Conservation (phyloP, 2,888 invertebrate genomes). For the Taphrorychus bicolor region DNA sequence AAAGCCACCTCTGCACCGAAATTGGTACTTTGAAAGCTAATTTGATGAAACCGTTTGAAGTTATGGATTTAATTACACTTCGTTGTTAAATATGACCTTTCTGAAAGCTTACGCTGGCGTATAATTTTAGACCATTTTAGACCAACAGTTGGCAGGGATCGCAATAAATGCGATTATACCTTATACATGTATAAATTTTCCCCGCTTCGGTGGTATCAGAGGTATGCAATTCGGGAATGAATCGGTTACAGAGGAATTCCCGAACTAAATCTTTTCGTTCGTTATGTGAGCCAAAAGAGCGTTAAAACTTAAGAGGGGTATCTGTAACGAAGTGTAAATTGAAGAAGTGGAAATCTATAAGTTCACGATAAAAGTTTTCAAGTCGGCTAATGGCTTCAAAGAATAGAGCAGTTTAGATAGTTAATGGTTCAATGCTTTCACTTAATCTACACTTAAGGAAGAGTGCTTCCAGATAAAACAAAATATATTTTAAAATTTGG, state of each 20-base stretch:
- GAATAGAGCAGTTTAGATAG: conserved; percentile 32
- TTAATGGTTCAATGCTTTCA: conserved; percentile 26
- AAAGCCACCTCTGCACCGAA: neutral
- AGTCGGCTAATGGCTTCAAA: conserved; percentile 26
- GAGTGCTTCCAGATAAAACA: neutral
- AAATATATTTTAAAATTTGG: neutral
- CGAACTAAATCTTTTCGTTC: neutral
- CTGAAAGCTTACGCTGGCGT: conserved; percentile 11
- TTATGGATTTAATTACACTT: conserved; percentile 19
- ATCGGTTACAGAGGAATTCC: neutral
- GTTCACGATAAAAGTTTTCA: conserved; percentile 29
- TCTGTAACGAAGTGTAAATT: neutral
- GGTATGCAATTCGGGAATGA: neutral
- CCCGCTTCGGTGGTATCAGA: neutral
- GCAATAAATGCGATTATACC: conserved; percentile 16
- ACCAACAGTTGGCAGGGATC: conserved; percentile 9
- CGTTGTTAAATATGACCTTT: conserved; percentile 15
- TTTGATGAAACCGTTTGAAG: conserved; percentile 16
- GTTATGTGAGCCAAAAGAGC: neutral
- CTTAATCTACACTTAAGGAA: conserved; percentile 17
- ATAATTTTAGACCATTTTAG: too few relatives aligned
- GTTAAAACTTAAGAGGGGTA: neutral
- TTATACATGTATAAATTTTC: conserved; percentile 9
- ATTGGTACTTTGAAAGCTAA: conserved; percentile 11
- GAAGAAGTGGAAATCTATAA: conserved; percentile 26